A percentile compares a stretch with the other conserved stretches of the same genome.
Evolutionary conservation across 1,140 invertebrate genomes (phyloP).

Genomic region (Charaxes varanes): DNA sequence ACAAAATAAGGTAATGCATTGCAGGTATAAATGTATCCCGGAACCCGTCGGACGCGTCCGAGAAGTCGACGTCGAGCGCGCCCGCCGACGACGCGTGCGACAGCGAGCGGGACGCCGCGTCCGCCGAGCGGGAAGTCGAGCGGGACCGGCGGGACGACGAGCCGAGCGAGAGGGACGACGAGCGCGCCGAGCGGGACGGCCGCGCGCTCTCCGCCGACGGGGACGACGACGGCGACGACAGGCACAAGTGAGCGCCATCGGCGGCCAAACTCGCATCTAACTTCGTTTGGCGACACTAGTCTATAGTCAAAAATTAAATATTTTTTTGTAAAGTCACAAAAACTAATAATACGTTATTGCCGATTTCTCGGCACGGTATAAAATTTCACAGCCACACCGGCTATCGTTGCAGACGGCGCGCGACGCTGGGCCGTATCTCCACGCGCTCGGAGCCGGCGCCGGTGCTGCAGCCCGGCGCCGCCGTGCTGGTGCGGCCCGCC

Average conservation of each 20-base stretch:
- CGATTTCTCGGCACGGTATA: too few species aligned
- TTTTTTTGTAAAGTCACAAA: too few species aligned
- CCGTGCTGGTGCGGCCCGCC: slow-evolving; percentile 22
- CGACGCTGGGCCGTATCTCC: slow-evolving; percentile 41
- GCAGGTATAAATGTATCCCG: slow-evolving; percentile 51
- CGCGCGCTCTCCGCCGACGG: slow-evolving; percentile 15
- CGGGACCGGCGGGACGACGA: slow-evolving; percentile 23
- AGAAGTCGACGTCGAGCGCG: slow-evolving; percentile 38
- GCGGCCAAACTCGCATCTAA: too few species aligned
- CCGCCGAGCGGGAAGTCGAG: slow-evolving; percentile 11
- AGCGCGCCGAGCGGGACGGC: slow-evolving; percentile 12
- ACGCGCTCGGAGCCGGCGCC: slow-evolving; percentile 20
- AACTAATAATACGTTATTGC: too few species aligned
- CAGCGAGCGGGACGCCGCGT: slow-evolving; percentile 18
- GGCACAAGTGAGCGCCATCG: slow-evolving; percentile 35
- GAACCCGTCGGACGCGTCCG: slow-evolving; percentile 57
- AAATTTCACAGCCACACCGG: too few species aligned
- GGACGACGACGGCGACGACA: slow-evolving; percentile 30
- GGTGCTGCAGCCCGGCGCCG: slow-evolving; percentile 21
- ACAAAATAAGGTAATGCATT: too few species aligned
- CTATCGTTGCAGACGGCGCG: slow-evolving; percentile 28
- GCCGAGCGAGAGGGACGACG: slow-evolving; percentile 18
- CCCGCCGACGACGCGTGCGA: slow-evolving; percentile 23
- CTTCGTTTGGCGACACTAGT: too few species aligned
- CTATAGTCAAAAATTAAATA: too few species aligned